These are phyloP conservation scores for Diabrotica undecimpunctata DNA, from an alignment of 1,140 invertebrate species.

Conservation along the genomic window DNA sequence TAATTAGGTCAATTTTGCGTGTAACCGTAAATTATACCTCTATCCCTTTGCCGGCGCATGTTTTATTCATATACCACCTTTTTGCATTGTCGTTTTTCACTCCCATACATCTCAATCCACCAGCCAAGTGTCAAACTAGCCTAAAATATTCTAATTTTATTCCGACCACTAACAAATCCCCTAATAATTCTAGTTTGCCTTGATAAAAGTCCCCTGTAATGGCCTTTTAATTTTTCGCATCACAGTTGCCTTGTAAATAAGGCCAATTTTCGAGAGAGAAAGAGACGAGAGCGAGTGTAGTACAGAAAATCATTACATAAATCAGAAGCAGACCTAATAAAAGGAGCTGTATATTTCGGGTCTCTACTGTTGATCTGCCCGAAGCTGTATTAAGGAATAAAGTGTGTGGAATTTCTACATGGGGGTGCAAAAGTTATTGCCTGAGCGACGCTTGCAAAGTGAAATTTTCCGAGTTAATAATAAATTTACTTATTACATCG, in stretches of 20 bases:
- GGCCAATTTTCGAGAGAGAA: background rate
- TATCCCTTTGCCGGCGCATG: too few relatives aligned
- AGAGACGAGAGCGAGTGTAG: background rate
- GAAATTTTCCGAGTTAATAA: too few relatives aligned
- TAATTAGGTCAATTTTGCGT: too few relatives aligned
- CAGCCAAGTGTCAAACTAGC: background rate
- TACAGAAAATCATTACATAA: background rate
- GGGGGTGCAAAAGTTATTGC: too few relatives aligned
- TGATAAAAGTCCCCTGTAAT: conserved; percentile 8
- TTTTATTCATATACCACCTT: too few relatives aligned
- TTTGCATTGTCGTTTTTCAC: too few relatives aligned
- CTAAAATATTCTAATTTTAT: conserved; percentile 11
- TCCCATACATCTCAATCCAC: conserved; percentile 3
- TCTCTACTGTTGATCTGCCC: too few relatives aligned
- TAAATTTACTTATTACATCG: too few relatives aligned
- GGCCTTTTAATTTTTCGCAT: conserved; percentile 5
- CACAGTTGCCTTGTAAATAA: background rate
- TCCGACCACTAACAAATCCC: conserved; percentile 4
- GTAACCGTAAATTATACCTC: too few relatives aligned
- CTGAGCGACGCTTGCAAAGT: too few relatives aligned
- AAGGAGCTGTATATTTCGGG: background rate
- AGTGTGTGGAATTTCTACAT: too few relatives aligned
- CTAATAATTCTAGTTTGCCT: conserved; percentile 7
- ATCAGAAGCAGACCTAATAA: background rate
- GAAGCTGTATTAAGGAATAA: too few relatives aligned